Evolutionary conservation across 2,113 vertebrate genomes (phyloP).

Genomic region (Podarcis raffonei): DNA sequence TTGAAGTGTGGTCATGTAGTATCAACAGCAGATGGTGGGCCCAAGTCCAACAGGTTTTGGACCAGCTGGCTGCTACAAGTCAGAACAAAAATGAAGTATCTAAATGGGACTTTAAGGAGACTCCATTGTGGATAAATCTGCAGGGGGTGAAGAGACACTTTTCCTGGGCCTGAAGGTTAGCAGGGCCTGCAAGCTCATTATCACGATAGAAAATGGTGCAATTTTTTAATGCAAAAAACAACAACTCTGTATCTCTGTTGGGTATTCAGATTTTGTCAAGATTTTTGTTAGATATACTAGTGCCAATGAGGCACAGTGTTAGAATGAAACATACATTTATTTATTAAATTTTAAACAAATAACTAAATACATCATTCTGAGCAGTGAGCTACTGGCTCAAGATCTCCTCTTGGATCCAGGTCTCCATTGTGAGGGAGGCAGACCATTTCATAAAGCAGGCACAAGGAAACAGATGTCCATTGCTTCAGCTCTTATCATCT

Average conservation of each 20-base stretch:
- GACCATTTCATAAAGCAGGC: too few relatives aligned
- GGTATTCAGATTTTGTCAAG: neutral
- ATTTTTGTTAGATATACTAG: neutral
- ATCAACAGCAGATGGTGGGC: too few relatives aligned
- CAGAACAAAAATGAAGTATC: too few relatives aligned
- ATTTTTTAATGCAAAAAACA: too few relatives aligned
- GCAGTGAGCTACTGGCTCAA: neutral
- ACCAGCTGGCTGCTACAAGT: too few relatives aligned
- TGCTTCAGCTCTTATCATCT: too few relatives aligned
- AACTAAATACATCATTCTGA: neutral
- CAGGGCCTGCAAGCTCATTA: neutral
- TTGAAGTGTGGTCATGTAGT: too few relatives aligned
- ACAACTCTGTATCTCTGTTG: neutral
- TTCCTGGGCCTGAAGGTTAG: neutral
- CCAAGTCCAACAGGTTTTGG: too few relatives aligned
- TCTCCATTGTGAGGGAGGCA: too few relatives aligned
- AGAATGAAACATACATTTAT: too few relatives aligned
- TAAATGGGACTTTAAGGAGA: neutral
- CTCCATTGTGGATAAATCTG: neutral
- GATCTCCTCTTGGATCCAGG: neutral
- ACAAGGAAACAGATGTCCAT: too few relatives aligned
- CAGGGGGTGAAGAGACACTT: neutral
- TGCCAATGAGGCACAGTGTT: neutral
- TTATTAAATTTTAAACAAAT: too few relatives aligned
- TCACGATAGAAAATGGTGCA: neutral